Evolutionary conservation across 2,113 vertebrate genomes (phyloP), one percentile per base, ranked within the genome.

Genomic region (Procavia capensis): DNA sequence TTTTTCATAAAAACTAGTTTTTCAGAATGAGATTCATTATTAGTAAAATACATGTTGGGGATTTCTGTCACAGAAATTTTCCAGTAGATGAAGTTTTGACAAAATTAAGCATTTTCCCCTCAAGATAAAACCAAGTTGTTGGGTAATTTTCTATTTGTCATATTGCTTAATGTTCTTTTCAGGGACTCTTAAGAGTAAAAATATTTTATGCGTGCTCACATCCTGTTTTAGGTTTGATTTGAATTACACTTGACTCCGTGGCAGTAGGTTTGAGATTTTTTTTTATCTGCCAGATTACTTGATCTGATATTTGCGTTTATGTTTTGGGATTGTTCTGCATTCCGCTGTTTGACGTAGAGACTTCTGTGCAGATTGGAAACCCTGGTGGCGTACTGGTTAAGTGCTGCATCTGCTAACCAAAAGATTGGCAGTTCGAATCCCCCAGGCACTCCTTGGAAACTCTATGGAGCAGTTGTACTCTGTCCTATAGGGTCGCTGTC

Each of bases 81-180:
- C 11, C 64, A 63, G 41, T 11, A 97, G 66, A 41, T 81, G 29
- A 85, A 59, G 88, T 91, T 91, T 24, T 45, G 57, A 64, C 39
- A 34, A 92, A 95, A 94, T 72, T 78, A 85, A 96, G 36, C n/a
- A 80, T 88, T 94, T 85, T 45, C 66, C 85, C 63, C 25, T 34
- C 41, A 70, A 92, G 54, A 74, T 79, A 91, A 86, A 93, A 86
- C 47, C 45, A 91, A 83, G 41, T 91, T 93, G 86, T 85, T 89
- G 70, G 19, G 31, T 94, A 57, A 96, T 88, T 95, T 80, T 91
- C 74, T 85, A 81, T 91, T 85, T 88, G 78, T 82, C 36, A 85
- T 78, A 47, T 85, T 82, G 59, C 78, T 86, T 95, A 74, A 47
- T n/a, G 41, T 81, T 17, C 39, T 91, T 83, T 94, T 63, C n/a